These are phyloP conservation scores for Drymodes brunneopygia DNA, from an alignment of 2,113 vertebrate species.

Conservation along the genomic window DNA sequence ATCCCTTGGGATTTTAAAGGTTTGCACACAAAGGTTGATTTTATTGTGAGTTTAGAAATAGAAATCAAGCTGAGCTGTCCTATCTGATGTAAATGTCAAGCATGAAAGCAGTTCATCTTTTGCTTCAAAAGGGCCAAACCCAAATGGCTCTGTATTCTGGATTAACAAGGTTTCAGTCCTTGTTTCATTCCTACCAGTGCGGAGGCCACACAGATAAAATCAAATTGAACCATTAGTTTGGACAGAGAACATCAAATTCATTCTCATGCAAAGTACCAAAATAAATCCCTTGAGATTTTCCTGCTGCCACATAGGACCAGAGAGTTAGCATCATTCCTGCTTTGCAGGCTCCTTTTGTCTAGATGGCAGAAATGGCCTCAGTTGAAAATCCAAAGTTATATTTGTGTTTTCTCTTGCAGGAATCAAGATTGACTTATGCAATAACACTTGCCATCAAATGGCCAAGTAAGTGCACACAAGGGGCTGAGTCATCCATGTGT, in stretches of 20 bases:
- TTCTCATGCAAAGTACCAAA: not conserved
- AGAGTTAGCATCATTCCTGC: not conserved
- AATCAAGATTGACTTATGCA: slow-evolving; percentile 78
- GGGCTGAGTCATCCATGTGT: not conserved
- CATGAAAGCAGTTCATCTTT: not conserved
- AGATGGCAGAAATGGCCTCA: not conserved
- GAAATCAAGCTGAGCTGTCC: not conserved
- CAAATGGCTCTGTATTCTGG: not conserved
- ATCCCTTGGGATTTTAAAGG: not conserved
- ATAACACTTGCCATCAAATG: slow-evolving; percentile 79
- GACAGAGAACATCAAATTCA: not conserved
- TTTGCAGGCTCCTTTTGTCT: not conserved
- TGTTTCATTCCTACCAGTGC: not conserved
- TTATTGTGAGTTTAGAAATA: not conserved
- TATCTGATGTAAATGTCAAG: not conserved
- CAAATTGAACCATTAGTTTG: not conserved
- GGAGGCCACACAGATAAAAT: not conserved
- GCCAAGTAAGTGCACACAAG: slow-evolving; percentile 83
- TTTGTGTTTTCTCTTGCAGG: slow-evolving; percentile 67
- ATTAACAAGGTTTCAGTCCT: not conserved
- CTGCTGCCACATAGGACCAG: not conserved
- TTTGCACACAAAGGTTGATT: not conserved
- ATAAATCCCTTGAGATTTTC: not conserved
- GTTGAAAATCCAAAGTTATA: not conserved
- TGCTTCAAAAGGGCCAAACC: not conserved